Percentiles rank a stretch among this genome's conserved stretches.
Conservation (phyloP, 2,888 invertebrate genomes). For the Zaprionus obscuricornis region DNA sequence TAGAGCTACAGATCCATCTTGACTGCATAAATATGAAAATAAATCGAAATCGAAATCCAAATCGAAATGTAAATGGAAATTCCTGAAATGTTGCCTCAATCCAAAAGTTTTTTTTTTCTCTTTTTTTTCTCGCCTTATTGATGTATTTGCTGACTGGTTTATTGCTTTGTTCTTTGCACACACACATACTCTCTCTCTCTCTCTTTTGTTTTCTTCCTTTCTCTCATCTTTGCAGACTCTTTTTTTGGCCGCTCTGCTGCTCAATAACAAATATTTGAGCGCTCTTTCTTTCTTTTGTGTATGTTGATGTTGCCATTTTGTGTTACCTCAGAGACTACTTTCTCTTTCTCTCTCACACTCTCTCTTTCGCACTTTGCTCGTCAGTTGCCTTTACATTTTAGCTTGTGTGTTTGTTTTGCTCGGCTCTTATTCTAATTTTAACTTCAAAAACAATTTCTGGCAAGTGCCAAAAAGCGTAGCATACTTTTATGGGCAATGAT, state of each 20-base stretch:
- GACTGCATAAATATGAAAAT: constrained; percentile 58
- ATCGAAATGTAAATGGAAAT: constrained; percentile 28
- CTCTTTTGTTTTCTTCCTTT: constrained; percentile 1
- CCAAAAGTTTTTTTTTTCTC: constrained; percentile 11
- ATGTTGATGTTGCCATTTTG: too few species aligned
- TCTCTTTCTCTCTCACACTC: too few species aligned
- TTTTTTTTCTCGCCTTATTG: constrained; percentile 26
- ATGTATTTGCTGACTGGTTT: constrained; percentile 47
- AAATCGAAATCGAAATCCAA: constrained; percentile 60
- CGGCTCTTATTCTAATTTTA: constrained; percentile 40
- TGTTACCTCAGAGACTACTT: too few species aligned
- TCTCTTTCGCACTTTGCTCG: too few species aligned
- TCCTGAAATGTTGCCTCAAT: constrained; percentile 35
- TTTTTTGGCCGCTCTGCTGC: too few species aligned
- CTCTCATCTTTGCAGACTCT: neutral
- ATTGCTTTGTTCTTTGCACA: constrained; percentile 45
- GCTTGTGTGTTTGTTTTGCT: too few species aligned
- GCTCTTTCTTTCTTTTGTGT: too few species aligned
- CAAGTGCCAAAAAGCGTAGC: constrained; percentile 21
- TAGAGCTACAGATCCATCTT: constrained; percentile 51
- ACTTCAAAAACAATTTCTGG: constrained; percentile 44
- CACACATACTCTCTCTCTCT: too few species aligned
- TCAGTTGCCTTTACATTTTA: too few species aligned
- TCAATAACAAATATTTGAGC: too few species aligned
- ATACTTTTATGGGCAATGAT: constrained; percentile 48